Conservation (phyloP, 1,140 invertebrate species). For the Mycetomoellerius zeteki region DNA sequence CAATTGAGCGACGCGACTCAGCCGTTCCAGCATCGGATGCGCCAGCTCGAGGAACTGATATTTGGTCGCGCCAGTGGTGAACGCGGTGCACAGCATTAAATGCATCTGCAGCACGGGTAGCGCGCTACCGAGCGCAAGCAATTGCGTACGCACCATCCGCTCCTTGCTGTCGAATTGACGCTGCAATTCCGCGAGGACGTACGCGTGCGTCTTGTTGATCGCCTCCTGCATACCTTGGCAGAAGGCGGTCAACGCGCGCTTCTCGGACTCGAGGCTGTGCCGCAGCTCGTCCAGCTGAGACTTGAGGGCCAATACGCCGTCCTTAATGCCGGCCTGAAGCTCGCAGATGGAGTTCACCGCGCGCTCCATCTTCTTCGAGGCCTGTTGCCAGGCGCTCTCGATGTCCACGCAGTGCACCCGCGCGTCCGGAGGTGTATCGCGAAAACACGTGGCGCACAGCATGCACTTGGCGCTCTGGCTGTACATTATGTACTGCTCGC, state of each 20-base stretch:
- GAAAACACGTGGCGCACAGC: slow-evolving; percentile 91
- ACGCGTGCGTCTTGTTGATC: slow-evolving; percentile 89
- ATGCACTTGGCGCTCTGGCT: slow-evolving; percentile 90
- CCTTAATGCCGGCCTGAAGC: slow-evolving; percentile 89
- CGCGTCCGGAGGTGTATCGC: slow-evolving; percentile 89
- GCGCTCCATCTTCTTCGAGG: slow-evolving; percentile 90
- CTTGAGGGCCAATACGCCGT: slow-evolving; percentile 90
- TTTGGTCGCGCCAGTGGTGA: slow-evolving; percentile 90
- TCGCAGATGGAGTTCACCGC: slow-evolving; percentile 88
- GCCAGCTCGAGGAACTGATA: slow-evolving; percentile 91
- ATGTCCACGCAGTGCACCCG: slow-evolving; percentile 91
- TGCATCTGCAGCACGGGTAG: slow-evolving; percentile 90
- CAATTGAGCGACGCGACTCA: slow-evolving; percentile 89
- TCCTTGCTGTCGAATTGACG: slow-evolving; percentile 91
- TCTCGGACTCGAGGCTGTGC: slow-evolving; percentile 90
- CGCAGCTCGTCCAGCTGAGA: slow-evolving; percentile 90
- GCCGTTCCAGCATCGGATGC: slow-evolving; percentile 90
- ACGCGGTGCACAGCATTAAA: slow-evolving; percentile 90
- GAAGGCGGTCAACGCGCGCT: slow-evolving; percentile 89
- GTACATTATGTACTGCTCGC: slow-evolving; percentile 92
- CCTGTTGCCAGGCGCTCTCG: slow-evolving; percentile 91
- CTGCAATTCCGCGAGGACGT: slow-evolving; percentile 89
- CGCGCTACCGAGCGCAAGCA: slow-evolving; percentile 88
- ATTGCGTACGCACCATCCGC: slow-evolving; percentile 88
- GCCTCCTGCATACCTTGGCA: slow-evolving; percentile 90